Evolutionary conservation across 2,797 vertebrate species (phyloP).

Genomic region (Artibeus lituratus): DNA sequence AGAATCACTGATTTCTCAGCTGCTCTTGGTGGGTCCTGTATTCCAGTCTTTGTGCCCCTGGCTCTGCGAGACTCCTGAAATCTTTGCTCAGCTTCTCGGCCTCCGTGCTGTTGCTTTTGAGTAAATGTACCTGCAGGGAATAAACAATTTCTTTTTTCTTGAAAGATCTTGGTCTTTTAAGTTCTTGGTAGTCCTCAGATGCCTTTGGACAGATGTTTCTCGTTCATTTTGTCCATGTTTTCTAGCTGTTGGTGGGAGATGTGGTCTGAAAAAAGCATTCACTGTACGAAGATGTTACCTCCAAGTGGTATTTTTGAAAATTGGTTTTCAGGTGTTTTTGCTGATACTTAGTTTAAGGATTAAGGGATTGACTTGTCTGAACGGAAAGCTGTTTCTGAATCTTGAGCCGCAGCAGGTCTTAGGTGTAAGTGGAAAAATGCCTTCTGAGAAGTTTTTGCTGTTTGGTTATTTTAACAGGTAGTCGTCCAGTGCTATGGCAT

Average conservation of each 20-base stretch:
- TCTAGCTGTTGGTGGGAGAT: neutral
- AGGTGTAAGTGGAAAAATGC: neutral
- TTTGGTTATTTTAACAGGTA: neutral
- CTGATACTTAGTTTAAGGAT: neutral
- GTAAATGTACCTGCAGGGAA: neutral
- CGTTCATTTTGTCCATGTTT: neutral
- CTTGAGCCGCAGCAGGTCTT: neutral
- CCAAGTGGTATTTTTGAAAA: neutral
- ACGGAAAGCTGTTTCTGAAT: neutral
- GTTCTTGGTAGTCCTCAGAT: neutral
- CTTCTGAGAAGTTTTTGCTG: neutral
- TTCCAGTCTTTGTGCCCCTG: neutral
- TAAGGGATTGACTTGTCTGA: neutral
- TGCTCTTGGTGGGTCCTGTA: neutral
- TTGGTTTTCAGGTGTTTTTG: neutral
- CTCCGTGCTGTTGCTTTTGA: neutral
- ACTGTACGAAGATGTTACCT: neutral
- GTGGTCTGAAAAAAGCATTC: neutral
- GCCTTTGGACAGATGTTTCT: neutral
- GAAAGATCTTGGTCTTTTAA: neutral
- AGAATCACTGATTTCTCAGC: neutral
- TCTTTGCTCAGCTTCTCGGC: neutral
- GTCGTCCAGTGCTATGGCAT: neutral
- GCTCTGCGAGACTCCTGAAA: neutral
- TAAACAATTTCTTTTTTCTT: neutral